Evolutionary conservation across 2,888 invertebrate species (phyloP).

Genomic region (Callyntrura guangdongensis): DNA sequence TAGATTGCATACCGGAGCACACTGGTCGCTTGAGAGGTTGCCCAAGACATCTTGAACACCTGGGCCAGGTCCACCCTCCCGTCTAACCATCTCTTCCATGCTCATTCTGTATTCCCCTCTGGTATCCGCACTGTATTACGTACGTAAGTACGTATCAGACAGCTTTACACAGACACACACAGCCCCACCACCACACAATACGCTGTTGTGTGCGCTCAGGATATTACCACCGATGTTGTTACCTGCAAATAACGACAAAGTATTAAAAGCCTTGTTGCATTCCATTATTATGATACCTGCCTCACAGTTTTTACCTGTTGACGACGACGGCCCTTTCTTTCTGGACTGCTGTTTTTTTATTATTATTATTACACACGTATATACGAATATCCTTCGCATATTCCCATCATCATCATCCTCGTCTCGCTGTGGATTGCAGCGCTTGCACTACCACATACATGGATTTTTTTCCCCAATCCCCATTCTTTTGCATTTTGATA

Average conservation of each 20-base stretch:
- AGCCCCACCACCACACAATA: not conserved
- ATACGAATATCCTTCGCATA: not conserved
- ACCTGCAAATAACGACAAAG: conserved; percentile 51
- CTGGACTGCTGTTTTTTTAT: conserved; percentile 59
- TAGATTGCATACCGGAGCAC: conserved; percentile 88
- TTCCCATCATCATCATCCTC: conserved; percentile 23
- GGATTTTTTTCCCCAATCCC: not conserved
- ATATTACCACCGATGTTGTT: conserved; percentile 17
- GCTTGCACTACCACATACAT: not conserved
- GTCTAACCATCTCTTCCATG: conserved; percentile 81
- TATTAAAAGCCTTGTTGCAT: conserved; percentile 56
- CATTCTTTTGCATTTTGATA: conserved; percentile 36
- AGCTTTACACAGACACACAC: not conserved
- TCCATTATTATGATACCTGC: conserved; percentile 54
- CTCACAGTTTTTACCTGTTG: conserved; percentile 72
- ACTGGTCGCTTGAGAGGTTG: conserved; percentile 83
- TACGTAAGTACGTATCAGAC: not conserved
- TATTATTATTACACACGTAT: conserved; percentile 4
- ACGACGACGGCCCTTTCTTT: conserved; percentile 53
- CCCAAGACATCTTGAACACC: conserved; percentile 82
- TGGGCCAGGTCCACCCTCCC: conserved; percentile 79
- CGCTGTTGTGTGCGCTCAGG: not conserved
- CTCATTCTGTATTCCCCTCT: conserved; percentile 78
- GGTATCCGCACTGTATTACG: conserved; percentile 34
- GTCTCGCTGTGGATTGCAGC: not conserved